Evolutionary conservation across 35 echinoderm and acorn worm genomes (phyloP).

Genomic region (Chiridota heheva): DNA sequence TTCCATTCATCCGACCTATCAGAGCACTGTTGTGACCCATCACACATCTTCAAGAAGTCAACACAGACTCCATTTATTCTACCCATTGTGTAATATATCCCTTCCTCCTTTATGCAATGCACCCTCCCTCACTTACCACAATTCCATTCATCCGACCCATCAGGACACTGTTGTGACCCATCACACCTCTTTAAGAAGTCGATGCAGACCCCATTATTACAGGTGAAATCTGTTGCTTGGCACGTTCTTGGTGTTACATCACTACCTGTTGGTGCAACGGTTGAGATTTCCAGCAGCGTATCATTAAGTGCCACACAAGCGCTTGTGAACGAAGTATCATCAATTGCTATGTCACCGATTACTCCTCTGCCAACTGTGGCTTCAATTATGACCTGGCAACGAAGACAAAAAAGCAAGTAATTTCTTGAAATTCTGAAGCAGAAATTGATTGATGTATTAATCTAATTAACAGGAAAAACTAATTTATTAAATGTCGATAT

Average conservation of each 20-base stretch:
- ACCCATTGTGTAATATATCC: background rate
- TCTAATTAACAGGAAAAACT: background rate
- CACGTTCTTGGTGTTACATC: constrained; percentile 35
- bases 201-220: constrained; percentile 60
- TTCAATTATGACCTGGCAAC: constrained; percentile 83
- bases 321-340: constrained; percentile 77
- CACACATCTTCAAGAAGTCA: background rate
- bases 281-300: constrained; percentile 53
- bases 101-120: background rate
- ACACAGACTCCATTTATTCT: background rate
- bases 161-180: constrained; percentile 36
- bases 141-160: constrained; percentile 64
- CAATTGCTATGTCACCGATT: constrained; percentile 89
- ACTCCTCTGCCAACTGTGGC: constrained; percentile 69
- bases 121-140: constrained; percentile 63
- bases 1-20: background rate
- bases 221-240: constrained; percentile 50
- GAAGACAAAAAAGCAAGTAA: background rate
- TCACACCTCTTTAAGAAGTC: constrained; percentile 49
- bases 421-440: background rate
- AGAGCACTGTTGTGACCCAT: background rate
- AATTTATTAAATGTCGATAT: background rate
- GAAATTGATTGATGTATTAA: background rate
- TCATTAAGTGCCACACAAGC: constrained; percentile 29
- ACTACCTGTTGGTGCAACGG: constrained; percentile 29